Evolutionary conservation across 35 echinoderm and acorn worm species (phyloP).

Genomic region (Holothuria glaberrima): DNA sequence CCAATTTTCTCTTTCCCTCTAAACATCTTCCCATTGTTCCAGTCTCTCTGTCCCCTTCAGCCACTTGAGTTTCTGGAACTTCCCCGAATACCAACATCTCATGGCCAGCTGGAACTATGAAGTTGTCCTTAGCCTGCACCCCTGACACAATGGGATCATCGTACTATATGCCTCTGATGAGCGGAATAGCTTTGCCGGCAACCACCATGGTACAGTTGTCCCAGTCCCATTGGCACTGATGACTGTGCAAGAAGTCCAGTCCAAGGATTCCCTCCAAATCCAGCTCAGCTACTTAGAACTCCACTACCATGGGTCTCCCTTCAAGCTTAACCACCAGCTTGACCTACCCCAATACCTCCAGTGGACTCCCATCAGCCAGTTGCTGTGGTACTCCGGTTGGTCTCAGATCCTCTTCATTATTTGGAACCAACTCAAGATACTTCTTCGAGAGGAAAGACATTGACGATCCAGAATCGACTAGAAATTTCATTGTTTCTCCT

Average conservation of each 20-base stretch:
- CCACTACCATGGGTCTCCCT: neutral
- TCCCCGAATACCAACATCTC: neutral
- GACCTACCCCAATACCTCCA: slow-evolving; percentile 20
- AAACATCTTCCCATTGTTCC: neutral
- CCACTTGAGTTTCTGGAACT: neutral
- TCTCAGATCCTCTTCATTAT: neutral
- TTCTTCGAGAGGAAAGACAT: neutral
- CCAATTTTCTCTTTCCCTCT: neutral
- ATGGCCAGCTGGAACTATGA: slow-evolving; percentile 7
- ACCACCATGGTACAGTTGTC: neutral
- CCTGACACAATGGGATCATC: neutral
- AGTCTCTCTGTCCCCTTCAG: neutral
- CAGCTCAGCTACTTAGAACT: slow-evolving; percentile 25
- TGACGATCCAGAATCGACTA: slow-evolving; percentile 22
- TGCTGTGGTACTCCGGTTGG: neutral
- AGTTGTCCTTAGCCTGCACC: neutral
- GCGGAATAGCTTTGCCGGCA: neutral
- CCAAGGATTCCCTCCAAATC: neutral
- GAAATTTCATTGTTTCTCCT: neutral
- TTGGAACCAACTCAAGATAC: neutral
- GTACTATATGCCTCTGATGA: neutral
- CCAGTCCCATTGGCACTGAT: slow-evolving; percentile 27
- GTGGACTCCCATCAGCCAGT: slow-evolving; percentile 11
- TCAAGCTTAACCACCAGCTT: slow-evolving; percentile 22
- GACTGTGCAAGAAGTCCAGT: neutral